Evolutionary conservation across 2,888 invertebrate species (phyloP), one percentile per base, ranked within the genome.

Genomic region (Pristionchus maxplancki): DNA sequence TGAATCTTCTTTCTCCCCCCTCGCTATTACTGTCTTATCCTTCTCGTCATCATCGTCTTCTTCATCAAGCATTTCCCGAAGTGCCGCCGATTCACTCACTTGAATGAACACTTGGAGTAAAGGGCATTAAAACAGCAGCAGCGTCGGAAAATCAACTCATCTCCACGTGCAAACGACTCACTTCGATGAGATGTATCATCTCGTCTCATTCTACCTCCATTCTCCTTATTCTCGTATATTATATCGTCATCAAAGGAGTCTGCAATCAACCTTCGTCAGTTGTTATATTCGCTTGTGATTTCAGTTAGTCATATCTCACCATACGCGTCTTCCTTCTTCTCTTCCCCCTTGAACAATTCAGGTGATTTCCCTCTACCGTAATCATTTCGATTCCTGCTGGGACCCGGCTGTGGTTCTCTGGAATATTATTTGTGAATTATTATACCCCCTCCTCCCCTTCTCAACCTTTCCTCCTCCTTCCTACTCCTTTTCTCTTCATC

Each of bases 191-290:
- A 28, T 9, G 11, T 44, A 24, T 78, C 78, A 44, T 13, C 28
- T 2, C n/a, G 40, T 85, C 62, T 64, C 85, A 13, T 15, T 64
- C 64, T 40, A 28, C 24, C 37, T 8, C 48, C 53, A 40, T 85
- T 64, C 62, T 40, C 40, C 3, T 48, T 44, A 64, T 64, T 62
- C n/a, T 40, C 64, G 17, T 20, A 24, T 3, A 40, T 24, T 9
- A 13, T 37, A 37, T 85, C 85, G 24, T 85, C 85, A 15, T 85
- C 85, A n/a, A 85, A 85, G 11, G 85, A 85, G 64, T 85, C 85
- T 85, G 37, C 5, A 74, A 24, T 31, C n/a, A n/a, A n/a, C n/a
- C n/a, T n/a, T n/a, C n/a, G n/a, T n/a, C n/a, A n/a, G n/a, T n/a
- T n/a, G n/a, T n/a, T n/a, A n/a, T n/a, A n/a, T n/a, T n/a, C n/a